Percentiles rank a stretch among this genome's conserved stretches.
These are phyloP conservation scores for Oostethus manadensis DNA, from an alignment of 2,113 vertebrate genomes.

Conservation along the genomic window DNA sequence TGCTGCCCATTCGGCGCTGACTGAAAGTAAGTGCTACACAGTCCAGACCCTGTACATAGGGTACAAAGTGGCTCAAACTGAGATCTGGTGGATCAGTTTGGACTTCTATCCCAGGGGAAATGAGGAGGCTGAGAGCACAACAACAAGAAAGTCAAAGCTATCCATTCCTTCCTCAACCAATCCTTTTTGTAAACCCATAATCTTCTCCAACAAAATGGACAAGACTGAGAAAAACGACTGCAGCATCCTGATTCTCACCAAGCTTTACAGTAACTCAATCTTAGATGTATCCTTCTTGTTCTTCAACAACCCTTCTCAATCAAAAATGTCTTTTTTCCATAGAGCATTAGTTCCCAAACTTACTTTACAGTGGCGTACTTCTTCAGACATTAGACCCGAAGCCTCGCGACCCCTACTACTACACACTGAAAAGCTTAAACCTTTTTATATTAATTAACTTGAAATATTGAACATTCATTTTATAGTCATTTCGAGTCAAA, in stretches of 20 bases:
- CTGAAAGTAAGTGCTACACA: neutral
- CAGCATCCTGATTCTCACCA: neutral
- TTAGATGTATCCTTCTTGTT: neutral
- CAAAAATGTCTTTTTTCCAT: neutral
- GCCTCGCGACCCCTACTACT: too few species aligned
- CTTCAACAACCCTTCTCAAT: neutral
- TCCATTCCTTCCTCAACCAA: neutral
- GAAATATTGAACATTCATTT: too few species aligned
- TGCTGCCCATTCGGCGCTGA: neutral
- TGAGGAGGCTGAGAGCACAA: neutral
- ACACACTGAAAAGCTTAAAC: too few species aligned
- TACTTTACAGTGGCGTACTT: too few species aligned
- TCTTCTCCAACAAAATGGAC: slow-evolving; percentile 3
- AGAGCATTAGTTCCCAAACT: too few species aligned
- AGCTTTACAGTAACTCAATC: neutral
- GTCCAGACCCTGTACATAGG: neutral
- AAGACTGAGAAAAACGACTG: neutral
- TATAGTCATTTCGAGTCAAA: too few species aligned
- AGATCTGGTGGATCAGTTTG: slow-evolving; percentile 8
- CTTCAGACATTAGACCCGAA: too few species aligned
- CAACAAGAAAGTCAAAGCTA: slow-evolving; percentile 5
- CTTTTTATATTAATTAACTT: too few species aligned
- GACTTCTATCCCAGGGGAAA: neutral
- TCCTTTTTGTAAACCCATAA: slow-evolving; percentile 1
- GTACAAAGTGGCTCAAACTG: slow-evolving; percentile 5